These are phyloP conservation scores for Nematolebias whitei DNA, from an alignment of 2,113 vertebrate species.

Conservation along the genomic window DNA sequence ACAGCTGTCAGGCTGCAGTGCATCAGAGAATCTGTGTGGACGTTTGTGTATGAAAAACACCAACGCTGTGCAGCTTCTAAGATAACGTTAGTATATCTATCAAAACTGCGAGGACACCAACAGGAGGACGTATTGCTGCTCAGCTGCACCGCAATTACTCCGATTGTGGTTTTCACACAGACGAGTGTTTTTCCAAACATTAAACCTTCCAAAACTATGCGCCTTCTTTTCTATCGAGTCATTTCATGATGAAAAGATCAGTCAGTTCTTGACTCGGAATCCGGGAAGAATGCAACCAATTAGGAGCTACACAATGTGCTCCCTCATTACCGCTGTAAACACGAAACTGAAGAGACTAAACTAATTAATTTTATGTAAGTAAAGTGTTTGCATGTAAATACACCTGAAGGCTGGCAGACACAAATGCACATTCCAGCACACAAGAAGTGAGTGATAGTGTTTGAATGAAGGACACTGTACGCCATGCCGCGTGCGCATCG, in stretches of 20 bases:
- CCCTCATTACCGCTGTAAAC: neutral
- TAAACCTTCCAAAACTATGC: neutral
- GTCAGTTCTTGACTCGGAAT: neutral
- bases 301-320: neutral
- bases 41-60: conserved; percentile 15
- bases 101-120: neutral
- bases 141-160: neutral
- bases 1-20: conserved; percentile 52
- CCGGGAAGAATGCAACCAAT: neutral
- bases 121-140: neutral
- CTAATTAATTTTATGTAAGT: conserved; percentile 6
- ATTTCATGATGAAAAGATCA: neutral
- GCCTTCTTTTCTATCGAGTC: neutral
- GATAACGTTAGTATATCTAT: conserved; percentile 3
- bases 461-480: conserved; percentile 36
- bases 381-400: neutral
- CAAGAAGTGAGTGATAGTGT: conserved; percentile 9
- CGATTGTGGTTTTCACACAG: neutral
- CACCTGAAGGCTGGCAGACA: neutral
- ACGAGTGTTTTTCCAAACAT: neutral
- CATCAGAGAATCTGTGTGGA: conserved; percentile 24
- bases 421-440: conserved; percentile 8
- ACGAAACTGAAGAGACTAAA: neutral
- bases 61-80: conserved; percentile 29
- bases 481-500: conserved; percentile 50